Percentiles rank a stretch among this genome's conserved stretches.
phyloP scores from a whole-genome alignment of 2,113 vertebrate genomes.

The Cervus canadensis region DNA sequence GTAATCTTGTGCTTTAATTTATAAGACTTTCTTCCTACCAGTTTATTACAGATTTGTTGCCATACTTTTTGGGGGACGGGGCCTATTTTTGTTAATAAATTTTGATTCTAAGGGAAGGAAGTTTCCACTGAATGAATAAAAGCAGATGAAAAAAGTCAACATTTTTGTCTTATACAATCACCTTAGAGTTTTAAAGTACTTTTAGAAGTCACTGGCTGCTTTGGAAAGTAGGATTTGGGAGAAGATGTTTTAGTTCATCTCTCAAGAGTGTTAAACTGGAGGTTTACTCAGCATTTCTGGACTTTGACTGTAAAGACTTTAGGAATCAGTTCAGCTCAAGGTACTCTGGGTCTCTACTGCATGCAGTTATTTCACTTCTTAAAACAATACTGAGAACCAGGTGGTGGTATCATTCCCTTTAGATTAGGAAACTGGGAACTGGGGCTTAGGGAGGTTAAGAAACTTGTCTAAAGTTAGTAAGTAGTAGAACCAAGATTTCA shows the following conservation, averaged over 20 bases:
- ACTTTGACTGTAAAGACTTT: background rate
- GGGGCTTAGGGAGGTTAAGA: background rate
- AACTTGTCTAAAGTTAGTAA: background rate
- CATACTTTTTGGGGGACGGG: background rate
- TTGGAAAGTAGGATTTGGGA: background rate
- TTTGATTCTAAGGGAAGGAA: background rate
- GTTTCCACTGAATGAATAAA: background rate
- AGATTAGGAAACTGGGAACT: background rate
- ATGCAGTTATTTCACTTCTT: slow-evolving; percentile 16
- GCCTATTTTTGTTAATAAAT: background rate
- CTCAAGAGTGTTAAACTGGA: background rate
- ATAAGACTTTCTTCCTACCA: background rate
- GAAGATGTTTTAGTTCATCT: background rate
- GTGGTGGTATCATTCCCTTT: background rate
- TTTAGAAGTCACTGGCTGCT: background rate
- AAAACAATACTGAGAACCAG: background rate
- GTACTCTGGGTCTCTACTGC: background rate
- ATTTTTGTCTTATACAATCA: background rate
- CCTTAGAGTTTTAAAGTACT: background rate
- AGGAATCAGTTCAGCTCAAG: background rate
- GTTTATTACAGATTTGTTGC: background rate
- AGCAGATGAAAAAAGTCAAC: background rate
- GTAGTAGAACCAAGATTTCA: background rate
- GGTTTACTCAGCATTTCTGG: background rate
- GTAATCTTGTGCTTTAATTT: slow-evolving; percentile 4